Conservation (phyloP, 2,888 invertebrate genomes). For the Griposia aprilina region DNA sequence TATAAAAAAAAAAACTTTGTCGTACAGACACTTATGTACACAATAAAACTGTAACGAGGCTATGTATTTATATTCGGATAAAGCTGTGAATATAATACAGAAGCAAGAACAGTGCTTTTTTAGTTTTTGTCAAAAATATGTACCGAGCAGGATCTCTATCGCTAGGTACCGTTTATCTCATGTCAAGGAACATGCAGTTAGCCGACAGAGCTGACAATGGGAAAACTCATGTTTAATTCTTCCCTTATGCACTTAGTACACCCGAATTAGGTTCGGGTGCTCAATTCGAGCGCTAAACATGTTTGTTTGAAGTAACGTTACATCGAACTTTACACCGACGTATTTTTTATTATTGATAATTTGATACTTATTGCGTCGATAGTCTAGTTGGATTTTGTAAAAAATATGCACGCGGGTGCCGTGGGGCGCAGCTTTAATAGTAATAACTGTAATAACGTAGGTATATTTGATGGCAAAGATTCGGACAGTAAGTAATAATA, state of each 20-base stretch:
- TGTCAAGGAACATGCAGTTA: background rate
- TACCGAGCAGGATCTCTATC: background rate
- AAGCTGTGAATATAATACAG: slow-evolving; percentile 46
- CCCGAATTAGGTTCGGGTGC: background rate
- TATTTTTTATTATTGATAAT: background rate
- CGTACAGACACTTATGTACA: slow-evolving; percentile 64
- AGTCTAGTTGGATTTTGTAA: background rate
- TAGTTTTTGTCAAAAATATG: background rate
- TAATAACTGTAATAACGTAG: background rate
- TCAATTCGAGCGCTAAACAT: background rate
- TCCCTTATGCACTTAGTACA: background rate
- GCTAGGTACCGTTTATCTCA: background rate
- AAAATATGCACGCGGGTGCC: background rate
- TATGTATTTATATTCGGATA: slow-evolving; percentile 62
- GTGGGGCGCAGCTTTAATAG: background rate
- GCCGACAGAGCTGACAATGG: background rate
- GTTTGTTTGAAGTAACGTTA: background rate
- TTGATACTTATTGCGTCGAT: background rate
- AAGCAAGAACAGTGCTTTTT: slow-evolving; percentile 25
- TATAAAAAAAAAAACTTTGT: too few species aligned
- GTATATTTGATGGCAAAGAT: too few species aligned
- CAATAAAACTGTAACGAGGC: slow-evolving; percentile 70
- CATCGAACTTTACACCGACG: background rate
- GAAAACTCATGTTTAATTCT: background rate
- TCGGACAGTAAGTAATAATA: background rate